These are phyloP conservation scores for Tachysurus vachellii DNA, from an alignment of 2,113 vertebrate species.

Conservation along the genomic window DNA sequence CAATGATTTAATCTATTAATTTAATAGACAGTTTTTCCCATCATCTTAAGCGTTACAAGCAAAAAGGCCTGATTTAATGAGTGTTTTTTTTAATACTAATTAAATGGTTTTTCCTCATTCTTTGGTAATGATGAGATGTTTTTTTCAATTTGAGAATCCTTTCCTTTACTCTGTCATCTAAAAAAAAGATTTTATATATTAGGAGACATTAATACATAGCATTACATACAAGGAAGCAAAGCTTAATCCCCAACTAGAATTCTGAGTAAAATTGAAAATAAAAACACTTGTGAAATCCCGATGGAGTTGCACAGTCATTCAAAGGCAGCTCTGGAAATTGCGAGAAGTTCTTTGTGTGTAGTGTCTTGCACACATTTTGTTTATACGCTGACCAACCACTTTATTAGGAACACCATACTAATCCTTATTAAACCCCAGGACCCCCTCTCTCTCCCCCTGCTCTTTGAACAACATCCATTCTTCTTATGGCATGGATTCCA, in stretches of 20 bases:
- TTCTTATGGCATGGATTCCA: neutral
- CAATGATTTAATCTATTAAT: constrained; percentile 39
- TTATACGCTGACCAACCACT: neutral
- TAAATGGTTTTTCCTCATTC: neutral
- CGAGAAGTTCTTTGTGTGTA: constrained; percentile 23
- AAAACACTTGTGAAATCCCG: constrained; percentile 19
- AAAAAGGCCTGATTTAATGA: constrained; percentile 8
- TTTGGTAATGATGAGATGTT: neutral
- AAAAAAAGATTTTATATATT: neutral
- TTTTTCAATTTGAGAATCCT: neutral
- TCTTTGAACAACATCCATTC: neutral
- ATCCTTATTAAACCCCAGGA: neutral
- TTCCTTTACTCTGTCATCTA: neutral
- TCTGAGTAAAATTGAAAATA: constrained; percentile 13
- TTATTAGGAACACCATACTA: constrained; percentile 9
- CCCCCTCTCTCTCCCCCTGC: neutral
- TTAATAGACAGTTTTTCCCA: constrained; percentile 35
- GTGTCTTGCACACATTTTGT: neutral
- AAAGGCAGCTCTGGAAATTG: constrained; percentile 36
- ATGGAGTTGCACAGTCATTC: neutral
- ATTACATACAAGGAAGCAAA: constrained; percentile 9
- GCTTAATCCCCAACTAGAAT: constrained; percentile 12
- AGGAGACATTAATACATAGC: neutral
- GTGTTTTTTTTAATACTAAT: neutral
- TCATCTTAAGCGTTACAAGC: neutral